A percentile compares a stretch with the other conserved stretches of the same genome.
phyloP scores from a whole-genome alignment of 1,140 invertebrate genomes.

The Plectrocnemia conspersa region DNA sequence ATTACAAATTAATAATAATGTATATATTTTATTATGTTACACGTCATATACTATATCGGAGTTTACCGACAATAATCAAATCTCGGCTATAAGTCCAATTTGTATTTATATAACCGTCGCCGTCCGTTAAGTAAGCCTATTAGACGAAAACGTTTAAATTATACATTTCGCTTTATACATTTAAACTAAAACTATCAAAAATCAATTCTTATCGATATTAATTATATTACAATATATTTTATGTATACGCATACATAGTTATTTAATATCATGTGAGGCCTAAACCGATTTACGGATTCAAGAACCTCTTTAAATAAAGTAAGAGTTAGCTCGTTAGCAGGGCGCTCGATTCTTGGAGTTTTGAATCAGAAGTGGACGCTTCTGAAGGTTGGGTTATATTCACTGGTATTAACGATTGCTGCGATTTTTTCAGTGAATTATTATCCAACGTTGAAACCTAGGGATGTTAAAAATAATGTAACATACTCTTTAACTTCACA shows the following conservation, averaged over 20 bases:
- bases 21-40: too few species aligned
- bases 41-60: too few species aligned
- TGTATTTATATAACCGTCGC: too few species aligned
- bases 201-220: neutral
- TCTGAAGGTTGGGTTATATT: neutral
- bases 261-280: conserved; percentile 16
- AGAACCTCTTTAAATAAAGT: neutral
- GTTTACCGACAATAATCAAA: too few species aligned
- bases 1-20: too few species aligned
- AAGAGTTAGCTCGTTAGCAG: conserved; percentile 15
- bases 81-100: too few species aligned
- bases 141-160: too few species aligned
- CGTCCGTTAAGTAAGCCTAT: too few species aligned
- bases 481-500: conserved; percentile 14
- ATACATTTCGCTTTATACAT: neutral
- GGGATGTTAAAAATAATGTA: neutral
- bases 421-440: conserved; percentile 25
- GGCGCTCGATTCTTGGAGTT: conserved; percentile 13
- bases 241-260: neutral
- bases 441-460: conserved; percentile 26
- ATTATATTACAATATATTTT: conserved; percentile 1
- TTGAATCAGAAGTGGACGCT: neutral
- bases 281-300: neutral
- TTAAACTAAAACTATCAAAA: neutral
- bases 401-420: conserved; percentile 11